Conservation (phyloP, 2,797 vertebrate genomes). For the Mormyrus proboscirostris region DNA sequence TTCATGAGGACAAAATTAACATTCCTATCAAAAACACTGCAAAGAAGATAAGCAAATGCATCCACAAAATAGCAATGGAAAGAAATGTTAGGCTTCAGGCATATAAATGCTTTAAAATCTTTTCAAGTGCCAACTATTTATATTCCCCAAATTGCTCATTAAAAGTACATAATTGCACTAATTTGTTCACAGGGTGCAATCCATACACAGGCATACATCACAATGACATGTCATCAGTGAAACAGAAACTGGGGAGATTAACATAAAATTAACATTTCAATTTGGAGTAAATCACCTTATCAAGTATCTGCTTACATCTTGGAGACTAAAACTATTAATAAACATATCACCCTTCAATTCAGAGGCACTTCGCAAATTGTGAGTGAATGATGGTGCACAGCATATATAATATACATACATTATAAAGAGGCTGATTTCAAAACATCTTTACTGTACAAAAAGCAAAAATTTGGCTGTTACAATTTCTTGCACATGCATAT, state of each 20-base stretch:
- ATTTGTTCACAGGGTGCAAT: slow-evolving; percentile 8
- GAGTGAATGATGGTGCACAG: not conserved
- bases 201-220: not conserved
- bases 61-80: not conserved
- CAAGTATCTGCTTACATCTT: not conserved
- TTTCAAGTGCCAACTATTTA: slow-evolving; percentile 3
- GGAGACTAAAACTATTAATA: not conserved
- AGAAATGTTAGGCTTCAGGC: not conserved
- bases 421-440: not conserved
- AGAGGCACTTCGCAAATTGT: not conserved
- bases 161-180: not conserved
- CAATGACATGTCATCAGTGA: not conserved
- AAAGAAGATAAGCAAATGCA: not conserved
- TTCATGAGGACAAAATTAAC: not conserved
- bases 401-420: not conserved
- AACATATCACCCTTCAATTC: not conserved
- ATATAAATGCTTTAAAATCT: not conserved
- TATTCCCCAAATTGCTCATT: slow-evolving; percentile 3
- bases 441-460: slow-evolving; percentile 10
- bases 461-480: not conserved
- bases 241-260: not conserved
- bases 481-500: not conserved
- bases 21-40: not conserved
- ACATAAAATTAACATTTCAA: slow-evolving; percentile 12
- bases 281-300: not conserved